Conservation (phyloP, 2,797 vertebrate species). For the Pseudocheirus occidentalis region DNA sequence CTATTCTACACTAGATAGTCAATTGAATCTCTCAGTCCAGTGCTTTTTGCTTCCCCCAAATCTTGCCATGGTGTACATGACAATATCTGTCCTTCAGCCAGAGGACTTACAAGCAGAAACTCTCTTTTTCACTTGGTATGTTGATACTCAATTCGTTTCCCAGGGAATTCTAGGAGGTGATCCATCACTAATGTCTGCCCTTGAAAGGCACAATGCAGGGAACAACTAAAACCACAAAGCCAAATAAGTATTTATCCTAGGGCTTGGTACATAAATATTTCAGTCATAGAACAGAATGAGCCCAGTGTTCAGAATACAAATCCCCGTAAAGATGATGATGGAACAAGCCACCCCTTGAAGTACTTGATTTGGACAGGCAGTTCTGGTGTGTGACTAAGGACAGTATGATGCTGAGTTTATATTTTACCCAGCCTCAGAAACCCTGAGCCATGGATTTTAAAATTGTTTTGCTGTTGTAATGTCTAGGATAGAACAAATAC, state of each 20-base stretch:
- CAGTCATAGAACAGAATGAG: neutral
- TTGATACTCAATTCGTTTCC: slow-evolving; percentile 57
- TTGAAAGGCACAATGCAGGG: slow-evolving; percentile 56
- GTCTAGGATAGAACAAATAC: neutral
- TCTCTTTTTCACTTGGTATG: slow-evolving; percentile 39
- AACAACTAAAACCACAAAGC: slow-evolving; percentile 52
- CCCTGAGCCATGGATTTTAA: neutral
- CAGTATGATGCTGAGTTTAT: neutral
- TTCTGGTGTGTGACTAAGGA: neutral
- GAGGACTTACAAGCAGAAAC: slow-evolving; percentile 43
- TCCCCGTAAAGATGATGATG: neutral
- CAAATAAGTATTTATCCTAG: slow-evolving; percentile 26
- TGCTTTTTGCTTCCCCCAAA: neutral
- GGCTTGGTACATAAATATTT: slow-evolving; percentile 27
- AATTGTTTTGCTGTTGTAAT: neutral
- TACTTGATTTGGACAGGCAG: neutral
- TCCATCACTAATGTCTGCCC: slow-evolving; percentile 63
- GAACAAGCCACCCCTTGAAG: neutral
- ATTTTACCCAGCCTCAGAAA: neutral
- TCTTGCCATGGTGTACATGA: neutral
- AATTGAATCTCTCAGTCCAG: neutral
- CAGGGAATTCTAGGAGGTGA: slow-evolving; percentile 50
- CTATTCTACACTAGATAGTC: neutral
- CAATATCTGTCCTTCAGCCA: slow-evolving; percentile 27
- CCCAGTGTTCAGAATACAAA: slow-evolving; percentile 32